Base-by-base conservation (phyloP, 2,113 vertebrate species). In the Opisthocomus hoazin region DNA sequence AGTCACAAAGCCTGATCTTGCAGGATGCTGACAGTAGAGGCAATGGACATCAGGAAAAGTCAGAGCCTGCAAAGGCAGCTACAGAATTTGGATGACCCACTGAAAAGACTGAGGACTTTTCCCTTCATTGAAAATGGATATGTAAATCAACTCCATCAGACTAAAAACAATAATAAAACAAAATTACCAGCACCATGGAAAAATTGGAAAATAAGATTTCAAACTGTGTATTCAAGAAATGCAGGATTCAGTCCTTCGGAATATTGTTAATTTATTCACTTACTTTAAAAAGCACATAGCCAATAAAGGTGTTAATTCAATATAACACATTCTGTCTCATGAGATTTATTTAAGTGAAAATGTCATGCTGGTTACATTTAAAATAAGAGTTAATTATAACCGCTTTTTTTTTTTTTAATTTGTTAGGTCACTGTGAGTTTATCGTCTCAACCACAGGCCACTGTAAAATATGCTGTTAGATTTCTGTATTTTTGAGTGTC, bases 301-400 rank as follows among this genome's bases (percentile, higher is more conserved):
- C 22, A 93, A 76, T 84, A 93, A 94, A 93, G 93, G 95, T 97
- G 95, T 90, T 96, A 95, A 95, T 94, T 95, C 89, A 95, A 81
- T 64, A 60, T 95, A 95, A 83, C 93, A 92, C 94, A 82, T 96
- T 88, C 93, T 88, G 81, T 90, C 86, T 96, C 74, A 80, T 94
- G 77, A 94, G 87, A 94, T 88, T 89, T 96, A 91, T 93, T 95
- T 92, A 91, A 96, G 58, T 81, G 80, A 90, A 95, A 95, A 96
- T 94, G 94, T 95, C 96, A 86, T 76, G 53, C 66, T 92, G 63
- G 66, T 79, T 95, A 79, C 63, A 74, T 93, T 96, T 83, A 90
- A 96, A 94, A 77, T 56, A 90, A 77, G 56, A 93, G 71, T 85
- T 93, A 94, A 89, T 92, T 96, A 81, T 91, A 94, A 87, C 66